Conservation (phyloP, 2,113 vertebrate genomes). For the Lampris incognitus region DNA sequence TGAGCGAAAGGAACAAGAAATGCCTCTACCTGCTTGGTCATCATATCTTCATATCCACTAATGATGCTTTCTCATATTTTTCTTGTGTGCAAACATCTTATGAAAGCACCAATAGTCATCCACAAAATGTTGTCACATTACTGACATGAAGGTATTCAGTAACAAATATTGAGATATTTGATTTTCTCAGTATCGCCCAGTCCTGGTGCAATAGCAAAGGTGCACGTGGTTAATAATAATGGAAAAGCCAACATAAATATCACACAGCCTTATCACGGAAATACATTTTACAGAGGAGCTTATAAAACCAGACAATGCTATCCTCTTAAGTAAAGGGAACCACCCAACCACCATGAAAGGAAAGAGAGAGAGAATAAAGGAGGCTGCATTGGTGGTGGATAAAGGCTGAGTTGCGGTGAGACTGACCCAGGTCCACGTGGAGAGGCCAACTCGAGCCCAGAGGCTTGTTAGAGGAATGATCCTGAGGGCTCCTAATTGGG, state of each 20-base stretch:
- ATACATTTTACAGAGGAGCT: background rate
- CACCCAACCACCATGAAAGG: slow-evolving; percentile 26
- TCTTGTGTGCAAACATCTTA: too few relatives aligned
- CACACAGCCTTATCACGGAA: background rate
- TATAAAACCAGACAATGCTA: background rate
- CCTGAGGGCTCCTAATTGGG: slow-evolving; percentile 96
- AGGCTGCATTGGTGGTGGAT: slow-evolving; percentile 40
- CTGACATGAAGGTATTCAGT: too few relatives aligned
- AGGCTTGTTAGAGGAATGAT: slow-evolving; percentile 88
- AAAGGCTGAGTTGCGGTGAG: slow-evolving; percentile 37
- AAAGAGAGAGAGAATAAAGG: slow-evolving; percentile 31
- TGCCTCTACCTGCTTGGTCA: too few relatives aligned
- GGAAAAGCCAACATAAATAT: background rate
- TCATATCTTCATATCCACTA: too few relatives aligned
- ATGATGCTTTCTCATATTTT: too few relatives aligned
- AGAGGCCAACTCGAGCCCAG: slow-evolving; percentile 66
- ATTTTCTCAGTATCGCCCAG: too few relatives aligned
- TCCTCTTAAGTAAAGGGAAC: slow-evolving; percentile 13
- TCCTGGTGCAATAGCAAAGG: background rate
- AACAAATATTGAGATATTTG: too few relatives aligned
- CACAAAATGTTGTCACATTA: too few relatives aligned
- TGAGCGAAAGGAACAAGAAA: too few relatives aligned
- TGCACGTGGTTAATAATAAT: background rate
- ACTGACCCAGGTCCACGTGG: slow-evolving; percentile 52
- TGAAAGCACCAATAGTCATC: too few relatives aligned